A percentile compares a stretch with the other conserved stretches of the same genome.
These are phyloP conservation scores for Drosophila neotestacea DNA, from an alignment of 2,888 invertebrate species.

Conservation along the genomic window DNA sequence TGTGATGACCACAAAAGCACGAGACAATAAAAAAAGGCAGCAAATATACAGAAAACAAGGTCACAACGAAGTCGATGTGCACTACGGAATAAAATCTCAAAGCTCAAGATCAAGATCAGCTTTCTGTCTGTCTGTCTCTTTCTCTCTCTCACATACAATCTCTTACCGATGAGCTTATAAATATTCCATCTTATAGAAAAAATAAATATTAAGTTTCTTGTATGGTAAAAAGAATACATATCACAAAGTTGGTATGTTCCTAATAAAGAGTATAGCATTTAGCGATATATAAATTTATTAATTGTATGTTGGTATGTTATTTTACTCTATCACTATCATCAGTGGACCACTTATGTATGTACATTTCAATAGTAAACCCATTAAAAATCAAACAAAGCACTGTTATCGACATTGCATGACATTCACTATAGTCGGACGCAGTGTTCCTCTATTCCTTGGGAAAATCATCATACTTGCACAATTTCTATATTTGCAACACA, in stretches of 20 bases:
- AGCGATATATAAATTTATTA: neutral
- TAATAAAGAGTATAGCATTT: too few species aligned
- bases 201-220: neutral
- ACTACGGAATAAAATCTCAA: slow-evolving; percentile 33
- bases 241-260: too few species aligned
- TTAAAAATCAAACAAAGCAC: slow-evolving; percentile 41
- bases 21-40: slow-evolving; percentile 25
- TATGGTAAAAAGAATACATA: too few species aligned
- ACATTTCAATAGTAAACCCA: slow-evolving; percentile 31
- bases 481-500: slow-evolving; percentile 1
- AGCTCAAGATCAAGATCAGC: slow-evolving; percentile 34
- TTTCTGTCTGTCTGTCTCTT: neutral
- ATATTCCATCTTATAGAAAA: too few species aligned
- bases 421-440: neutral
- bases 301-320: neutral
- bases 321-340: neutral
- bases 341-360: slow-evolving; percentile 9
- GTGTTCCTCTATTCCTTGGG: slow-evolving; percentile 17
- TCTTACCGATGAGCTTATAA: too few species aligned
- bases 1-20: slow-evolving; percentile 16
- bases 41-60: slow-evolving; percentile 32
- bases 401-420: neutral
- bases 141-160: neutral
- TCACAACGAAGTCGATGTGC: slow-evolving; percentile 52
- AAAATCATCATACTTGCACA: neutral